phyloP scores from a whole-genome alignment of 2,888 invertebrate genomes.

The Xanthia icteritia region DNA sequence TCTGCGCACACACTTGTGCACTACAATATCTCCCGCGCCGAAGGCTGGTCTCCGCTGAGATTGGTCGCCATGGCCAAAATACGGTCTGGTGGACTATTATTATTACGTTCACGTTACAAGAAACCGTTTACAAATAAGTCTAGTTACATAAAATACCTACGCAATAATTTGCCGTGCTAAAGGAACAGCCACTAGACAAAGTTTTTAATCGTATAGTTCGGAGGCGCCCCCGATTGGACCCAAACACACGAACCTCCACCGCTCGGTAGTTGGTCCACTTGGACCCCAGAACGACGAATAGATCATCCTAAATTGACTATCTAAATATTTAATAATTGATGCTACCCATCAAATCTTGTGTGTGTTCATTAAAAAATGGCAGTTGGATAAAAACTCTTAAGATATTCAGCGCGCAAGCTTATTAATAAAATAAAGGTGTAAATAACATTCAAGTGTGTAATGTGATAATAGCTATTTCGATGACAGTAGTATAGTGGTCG shows the following conservation, averaged over 20 bases:
- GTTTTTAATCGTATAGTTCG: neutral
- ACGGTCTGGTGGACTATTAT: no score
- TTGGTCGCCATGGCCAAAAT: no score
- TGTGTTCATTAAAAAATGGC: neutral
- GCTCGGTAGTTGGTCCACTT: neutral
- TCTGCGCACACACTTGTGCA: no score
- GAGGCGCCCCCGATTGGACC: neutral
- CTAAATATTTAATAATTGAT: neutral
- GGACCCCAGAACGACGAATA: neutral
- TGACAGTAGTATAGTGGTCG: neutral
- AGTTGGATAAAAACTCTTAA: neutral
- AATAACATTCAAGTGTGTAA: neutral
- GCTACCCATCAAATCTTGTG: neutral
- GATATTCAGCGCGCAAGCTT: neutral
- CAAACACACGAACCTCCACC: no score
- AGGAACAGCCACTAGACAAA: neutral
- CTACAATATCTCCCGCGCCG: no score
- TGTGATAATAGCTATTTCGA: no score
- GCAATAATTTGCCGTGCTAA: neutral
- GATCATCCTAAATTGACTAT: neutral
- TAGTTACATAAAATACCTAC: neutral
- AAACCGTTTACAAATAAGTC: neutral
- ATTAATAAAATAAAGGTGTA: no score
- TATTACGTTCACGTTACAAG: neutral
- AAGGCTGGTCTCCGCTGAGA: no score